Evolutionary conservation across 53 echinoderm and acorn worm genomes (phyloP).

Genomic region (Holothuria scabra): DNA sequence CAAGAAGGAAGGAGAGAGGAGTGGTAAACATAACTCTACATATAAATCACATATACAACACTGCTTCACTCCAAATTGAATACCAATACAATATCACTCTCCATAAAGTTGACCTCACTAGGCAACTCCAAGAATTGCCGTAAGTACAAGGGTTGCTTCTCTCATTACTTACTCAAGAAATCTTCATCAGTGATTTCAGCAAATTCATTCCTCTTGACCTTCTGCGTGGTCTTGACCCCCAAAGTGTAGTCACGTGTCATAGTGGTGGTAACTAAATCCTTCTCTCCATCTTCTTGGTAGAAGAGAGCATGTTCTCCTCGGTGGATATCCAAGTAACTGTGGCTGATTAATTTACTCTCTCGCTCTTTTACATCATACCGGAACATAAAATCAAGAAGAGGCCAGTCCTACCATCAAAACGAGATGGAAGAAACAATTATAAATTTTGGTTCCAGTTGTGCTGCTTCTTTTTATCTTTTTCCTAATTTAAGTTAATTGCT

Average conservation of each 20-base stretch:
- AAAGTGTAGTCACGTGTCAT: slow-evolving; percentile 19
- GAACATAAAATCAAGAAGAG: slow-evolving; percentile 48
- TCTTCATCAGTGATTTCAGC: not conserved
- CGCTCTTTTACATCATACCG: slow-evolving; percentile 12
- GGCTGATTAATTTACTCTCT: slow-evolving; percentile 14
- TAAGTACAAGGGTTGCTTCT: no score
- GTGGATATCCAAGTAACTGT: slow-evolving; percentile 33
- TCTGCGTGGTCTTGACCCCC: slow-evolving; percentile 2
- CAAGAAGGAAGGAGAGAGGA: no score
- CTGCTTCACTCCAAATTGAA: no score
- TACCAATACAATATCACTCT: no score
- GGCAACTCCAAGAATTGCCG: no score
- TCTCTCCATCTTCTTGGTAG: slow-evolving; percentile 40
- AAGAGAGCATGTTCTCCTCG: slow-evolving; percentile 23
- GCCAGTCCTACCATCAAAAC: slow-evolving; percentile 17
- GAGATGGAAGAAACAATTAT: not conserved
- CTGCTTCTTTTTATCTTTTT: no score
- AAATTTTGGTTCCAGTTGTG: no score
- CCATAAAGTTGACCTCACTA: no score
- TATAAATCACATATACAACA: no score
- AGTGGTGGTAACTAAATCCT: not conserved
- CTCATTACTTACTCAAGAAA: not conserved
- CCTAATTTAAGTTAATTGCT: no score
- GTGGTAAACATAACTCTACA: no score
- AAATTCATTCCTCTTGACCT: slow-evolving; percentile 18